phyloP scores from a whole-genome alignment of 2,888 invertebrate genomes.

The Sepioteuthis lessoniana region DNA sequence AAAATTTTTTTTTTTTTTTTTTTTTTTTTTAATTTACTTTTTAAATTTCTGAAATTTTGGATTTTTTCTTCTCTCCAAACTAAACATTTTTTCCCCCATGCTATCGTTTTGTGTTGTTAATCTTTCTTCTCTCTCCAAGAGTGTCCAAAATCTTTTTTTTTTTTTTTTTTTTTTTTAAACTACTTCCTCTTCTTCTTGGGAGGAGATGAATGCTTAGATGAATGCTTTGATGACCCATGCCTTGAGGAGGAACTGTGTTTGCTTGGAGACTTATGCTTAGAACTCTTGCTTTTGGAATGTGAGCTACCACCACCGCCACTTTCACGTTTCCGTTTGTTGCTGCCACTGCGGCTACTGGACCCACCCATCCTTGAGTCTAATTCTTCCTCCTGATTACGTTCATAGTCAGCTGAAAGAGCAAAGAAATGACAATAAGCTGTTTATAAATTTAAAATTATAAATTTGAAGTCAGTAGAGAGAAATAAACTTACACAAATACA shows the following conservation, averaged over 20 bases:
- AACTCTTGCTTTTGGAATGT: constrained; percentile 7
- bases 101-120: no score
- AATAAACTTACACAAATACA: no score
- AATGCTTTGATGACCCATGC: not conserved
- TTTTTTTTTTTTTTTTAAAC: no score
- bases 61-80: no score
- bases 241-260: not conserved
- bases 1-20: no score
- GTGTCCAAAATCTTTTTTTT: no score
- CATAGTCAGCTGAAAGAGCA: constrained; percentile 38
- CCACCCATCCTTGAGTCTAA: not conserved
- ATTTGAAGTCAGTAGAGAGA: no score
- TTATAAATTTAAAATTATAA: not conserved
- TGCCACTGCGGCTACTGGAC: not conserved
- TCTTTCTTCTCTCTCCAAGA: not conserved
- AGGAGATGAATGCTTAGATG: not conserved
- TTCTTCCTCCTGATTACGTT: constrained; percentile 41
- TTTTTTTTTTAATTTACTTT: no score
- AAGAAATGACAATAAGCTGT: not conserved
- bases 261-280: not conserved
- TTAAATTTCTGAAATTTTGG: no score
- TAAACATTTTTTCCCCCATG: no score
- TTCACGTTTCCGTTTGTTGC: not conserved
- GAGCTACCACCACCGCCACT: not conserved
- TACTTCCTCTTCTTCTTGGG: not conserved